A percentile compares a stretch with the other conserved stretches of the same genome.
phyloP scores from a whole-genome alignment of 2,888 invertebrate species.

The Apodemia zela region DNA sequence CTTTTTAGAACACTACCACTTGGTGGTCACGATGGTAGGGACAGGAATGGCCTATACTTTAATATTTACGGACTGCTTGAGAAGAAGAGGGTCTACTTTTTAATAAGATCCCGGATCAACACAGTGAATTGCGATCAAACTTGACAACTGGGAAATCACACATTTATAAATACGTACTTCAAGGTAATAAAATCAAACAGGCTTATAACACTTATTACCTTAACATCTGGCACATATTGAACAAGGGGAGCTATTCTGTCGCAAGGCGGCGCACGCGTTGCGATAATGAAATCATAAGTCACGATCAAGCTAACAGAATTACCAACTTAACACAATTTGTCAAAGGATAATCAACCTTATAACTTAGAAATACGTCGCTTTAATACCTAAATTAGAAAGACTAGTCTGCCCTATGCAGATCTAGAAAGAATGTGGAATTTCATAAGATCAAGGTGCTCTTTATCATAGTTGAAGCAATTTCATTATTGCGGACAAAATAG shows the following conservation, averaged over 20 bases:
- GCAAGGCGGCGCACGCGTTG: slow-evolving; percentile 51
- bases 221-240: slow-evolving; percentile 19
- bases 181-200: slow-evolving; percentile 14
- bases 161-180: not conserved
- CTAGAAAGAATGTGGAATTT: slow-evolving; percentile 35
- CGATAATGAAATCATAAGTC: slow-evolving; percentile 62
- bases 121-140: no score
- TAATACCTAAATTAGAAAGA: not conserved
- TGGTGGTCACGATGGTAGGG: no score
- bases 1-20: no score
- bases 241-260: slow-evolving; percentile 35
- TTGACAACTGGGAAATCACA: no score
- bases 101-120: no score
- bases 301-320: slow-evolving; percentile 48
- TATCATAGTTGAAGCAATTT: slow-evolving; percentile 21
- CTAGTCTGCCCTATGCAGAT: slow-evolving; percentile 27
- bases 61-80: no score
- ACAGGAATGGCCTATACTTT: no score
- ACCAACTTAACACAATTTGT: slow-evolving; percentile 28
- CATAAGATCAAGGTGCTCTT: slow-evolving; percentile 34
- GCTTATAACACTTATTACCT: not conserved
- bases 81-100: no score
- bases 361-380: not conserved
- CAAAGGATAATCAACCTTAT: slow-evolving; percentile 26
- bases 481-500: slow-evolving; percentile 17